A percentile compares a stretch with the other conserved stretches of the same genome.
Conservation (phyloP, 2,888 invertebrate genomes). For the Orchesellides sinensis region DNA sequence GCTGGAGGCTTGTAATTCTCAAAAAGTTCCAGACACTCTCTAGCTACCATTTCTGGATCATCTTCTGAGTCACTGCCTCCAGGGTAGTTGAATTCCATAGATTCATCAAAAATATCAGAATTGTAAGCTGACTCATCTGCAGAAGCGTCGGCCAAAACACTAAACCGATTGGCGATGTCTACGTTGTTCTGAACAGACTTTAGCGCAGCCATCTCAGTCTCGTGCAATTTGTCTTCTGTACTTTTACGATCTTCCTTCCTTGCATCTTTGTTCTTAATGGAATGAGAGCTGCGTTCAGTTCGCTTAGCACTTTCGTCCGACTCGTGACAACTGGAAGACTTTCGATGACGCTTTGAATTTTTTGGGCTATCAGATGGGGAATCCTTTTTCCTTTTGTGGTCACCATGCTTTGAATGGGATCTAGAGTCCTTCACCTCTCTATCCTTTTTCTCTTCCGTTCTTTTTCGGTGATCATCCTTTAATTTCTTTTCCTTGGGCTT, state of each 20-base stretch:
- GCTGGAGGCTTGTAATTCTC: conserved; percentile 83
- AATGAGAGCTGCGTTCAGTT: not conserved
- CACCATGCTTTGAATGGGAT: not conserved
- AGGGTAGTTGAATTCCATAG: conserved; percentile 32
- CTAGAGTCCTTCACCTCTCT: conserved; percentile 9
- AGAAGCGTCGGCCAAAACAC: conserved; percentile 13
- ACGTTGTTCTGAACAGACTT: conserved; percentile 38
- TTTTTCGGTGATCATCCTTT: conserved; percentile 17
- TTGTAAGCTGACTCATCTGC: conserved; percentile 31
- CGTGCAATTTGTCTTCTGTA: not conserved
- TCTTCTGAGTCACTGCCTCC: conserved; percentile 79
- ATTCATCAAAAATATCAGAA: conserved; percentile 33
- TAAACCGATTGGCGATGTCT: conserved; percentile 34
- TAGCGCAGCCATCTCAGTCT: not conserved
- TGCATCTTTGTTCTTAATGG: conserved; percentile 6
- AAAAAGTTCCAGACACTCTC: conserved; percentile 91
- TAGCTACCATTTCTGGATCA: conserved; percentile 82
- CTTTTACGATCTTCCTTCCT: conserved; percentile 8
- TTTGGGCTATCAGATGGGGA: conserved; percentile 37
- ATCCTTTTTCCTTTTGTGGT: conserved; percentile 28
- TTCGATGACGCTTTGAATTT: conserved; percentile 12
- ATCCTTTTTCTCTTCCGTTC: conserved; percentile 18
- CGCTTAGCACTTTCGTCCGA: conserved; percentile 18
- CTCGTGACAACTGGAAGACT: conserved; percentile 13
- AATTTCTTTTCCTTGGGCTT: conserved; percentile 18